These are phyloP conservation scores for Chelmon rostratus DNA, from an alignment of 2,797 vertebrate species.

Conservation along the genomic window DNA sequence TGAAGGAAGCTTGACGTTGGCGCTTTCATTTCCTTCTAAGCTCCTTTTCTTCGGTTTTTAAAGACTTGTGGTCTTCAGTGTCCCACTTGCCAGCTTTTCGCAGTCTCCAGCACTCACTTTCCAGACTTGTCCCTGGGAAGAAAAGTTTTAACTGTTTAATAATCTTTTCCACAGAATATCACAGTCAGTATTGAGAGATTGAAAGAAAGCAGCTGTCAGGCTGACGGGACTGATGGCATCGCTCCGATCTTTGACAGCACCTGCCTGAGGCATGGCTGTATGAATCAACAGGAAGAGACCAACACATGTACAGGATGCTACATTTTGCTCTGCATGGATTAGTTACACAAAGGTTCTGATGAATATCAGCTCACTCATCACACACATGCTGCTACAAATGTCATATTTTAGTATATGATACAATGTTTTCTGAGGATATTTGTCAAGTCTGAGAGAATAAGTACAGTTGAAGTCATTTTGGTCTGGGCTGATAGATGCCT, in stretches of 20 bases:
- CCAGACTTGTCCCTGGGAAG: slow-evolving; percentile 76
- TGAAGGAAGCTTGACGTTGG: slow-evolving; percentile 71
- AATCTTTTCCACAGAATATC: too few relatives aligned
- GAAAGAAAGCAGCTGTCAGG: slow-evolving; percentile 52
- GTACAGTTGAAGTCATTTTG: background rate
- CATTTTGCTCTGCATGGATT: background rate
- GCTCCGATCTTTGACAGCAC: slow-evolving; percentile 70
- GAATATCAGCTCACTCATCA: background rate
- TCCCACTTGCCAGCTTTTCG: slow-evolving; percentile 40
- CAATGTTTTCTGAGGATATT: background rate
- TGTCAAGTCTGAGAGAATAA: too few relatives aligned
- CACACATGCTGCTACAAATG: too few relatives aligned
- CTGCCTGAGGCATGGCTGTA: slow-evolving; percentile 57
- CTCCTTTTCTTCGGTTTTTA: slow-evolving; percentile 52
- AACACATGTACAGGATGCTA: background rate
- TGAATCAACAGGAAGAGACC: slow-evolving; percentile 26
- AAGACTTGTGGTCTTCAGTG: slow-evolving; percentile 42
- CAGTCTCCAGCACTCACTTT: slow-evolving; percentile 78
- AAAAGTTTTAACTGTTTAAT: too few relatives aligned
- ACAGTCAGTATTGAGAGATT: slow-evolving; percentile 78
- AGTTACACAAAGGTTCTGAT: background rate
- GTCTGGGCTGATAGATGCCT: too few relatives aligned
- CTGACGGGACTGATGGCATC: slow-evolving; percentile 53
- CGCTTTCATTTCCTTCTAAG: slow-evolving; percentile 52
- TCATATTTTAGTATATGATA: background rate